Percentiles rank a stretch among this genome's conserved stretches.
phyloP scores from a whole-genome alignment of 2,888 invertebrate species.

The Baronia brevicornis region DNA sequence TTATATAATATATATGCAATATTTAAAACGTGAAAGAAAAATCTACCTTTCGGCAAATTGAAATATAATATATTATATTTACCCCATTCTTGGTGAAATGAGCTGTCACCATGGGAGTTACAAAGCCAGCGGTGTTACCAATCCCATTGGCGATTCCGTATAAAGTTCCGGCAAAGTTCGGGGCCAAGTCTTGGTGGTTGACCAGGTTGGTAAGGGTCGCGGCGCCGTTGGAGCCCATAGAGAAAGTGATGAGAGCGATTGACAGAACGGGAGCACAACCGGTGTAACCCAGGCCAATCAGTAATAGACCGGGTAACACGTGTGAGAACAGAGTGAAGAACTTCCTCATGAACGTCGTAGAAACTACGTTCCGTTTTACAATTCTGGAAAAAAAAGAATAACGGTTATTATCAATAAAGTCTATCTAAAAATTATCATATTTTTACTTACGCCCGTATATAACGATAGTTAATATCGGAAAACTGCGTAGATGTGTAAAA shows the following conservation, averaged over 20 bases:
- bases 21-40: too few relatives aligned
- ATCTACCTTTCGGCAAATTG: too few relatives aligned
- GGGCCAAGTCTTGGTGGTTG: constrained; percentile 84
- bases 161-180: constrained; percentile 84
- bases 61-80: constrained; percentile 29
- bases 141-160: constrained; percentile 86
- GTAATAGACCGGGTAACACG: constrained; percentile 66
- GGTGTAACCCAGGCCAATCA: constrained; percentile 74
- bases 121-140: constrained; percentile 82
- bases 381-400: constrained; percentile 49
- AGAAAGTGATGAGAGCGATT: constrained; percentile 79
- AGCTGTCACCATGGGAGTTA: constrained; percentile 83
- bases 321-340: constrained; percentile 79
- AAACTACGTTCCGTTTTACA: constrained; percentile 58
- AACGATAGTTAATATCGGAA: too few relatives aligned
- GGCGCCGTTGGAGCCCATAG: constrained; percentile 80
- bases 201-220: constrained; percentile 78
- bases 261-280: constrained; percentile 79
- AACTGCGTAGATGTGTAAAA: too few relatives aligned
- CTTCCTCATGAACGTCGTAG: constrained; percentile 77
- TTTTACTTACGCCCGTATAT: too few relatives aligned
- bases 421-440: too few relatives aligned
- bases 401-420: not conserved
- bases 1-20: too few relatives aligned
- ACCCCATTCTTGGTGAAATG: constrained; percentile 76